Evolutionary conservation across 30 jellyfish, hydroid and myxozoan species (phyloP), one percentile per base, ranked within the genome.

Genomic region (Turritopsis dohrnii): DNA sequence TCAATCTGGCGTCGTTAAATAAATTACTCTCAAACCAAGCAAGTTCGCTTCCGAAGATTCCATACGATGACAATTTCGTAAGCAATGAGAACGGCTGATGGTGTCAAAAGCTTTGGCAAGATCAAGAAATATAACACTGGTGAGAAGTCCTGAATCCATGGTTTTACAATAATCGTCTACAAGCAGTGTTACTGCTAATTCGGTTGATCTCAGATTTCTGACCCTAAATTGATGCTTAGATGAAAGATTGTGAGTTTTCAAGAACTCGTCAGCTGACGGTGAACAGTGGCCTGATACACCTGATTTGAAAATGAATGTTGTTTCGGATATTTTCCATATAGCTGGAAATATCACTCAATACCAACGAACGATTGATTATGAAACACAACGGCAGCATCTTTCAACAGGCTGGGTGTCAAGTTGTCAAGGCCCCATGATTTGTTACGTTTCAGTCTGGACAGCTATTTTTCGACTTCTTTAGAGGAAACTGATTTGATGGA

Each of bases 351-450:
- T 60, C 73, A 23, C 73, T 60, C 21, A 23, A 60, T 60, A 60
- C 73, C 0, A 60, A 23, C 19, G 0, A 60, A 60, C 73, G 73
- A 23, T 60, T 60, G 21, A 60, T 0, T 60, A 60, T 60, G 21
- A 60, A 60, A 23, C 72, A 54, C 72, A 54, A 54, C 18, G 18
- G 72, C 0, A 21, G 21, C 73, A 60, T 60, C 73, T 60, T 60
- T 60, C 21, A 60, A 60, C 73, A 60, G 0, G 73, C 21, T 60
- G 21, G 73, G 73, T 60, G 73, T 21, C 73, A 60, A 60, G 73
- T 60, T 60, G 73, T 60, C 73, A 60, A 60, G 73, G 73, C 73
- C 73, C 19, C 73, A 60, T 60, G 73, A 60, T 23, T 60, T 60
- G 19, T 60, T 60, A 0, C 73, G 73, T 60, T 60, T 0, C 0